These are phyloP conservation scores for Rhipidura dahli DNA, from an alignment of 2,113 vertebrate genomes.

Conservation along the genomic window DNA sequence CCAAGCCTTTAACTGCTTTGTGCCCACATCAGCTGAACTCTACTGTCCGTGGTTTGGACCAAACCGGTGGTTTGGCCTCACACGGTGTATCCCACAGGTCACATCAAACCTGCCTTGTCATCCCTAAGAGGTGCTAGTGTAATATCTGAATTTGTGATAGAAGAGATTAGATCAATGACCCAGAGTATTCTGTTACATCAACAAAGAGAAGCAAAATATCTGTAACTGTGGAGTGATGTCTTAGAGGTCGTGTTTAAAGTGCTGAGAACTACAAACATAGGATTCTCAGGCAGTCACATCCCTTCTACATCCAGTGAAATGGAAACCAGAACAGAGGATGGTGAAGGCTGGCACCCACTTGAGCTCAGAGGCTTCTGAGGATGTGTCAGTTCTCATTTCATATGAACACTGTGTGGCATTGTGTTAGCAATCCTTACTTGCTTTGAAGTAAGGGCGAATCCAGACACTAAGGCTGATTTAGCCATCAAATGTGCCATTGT, in stretches of 20 bases:
- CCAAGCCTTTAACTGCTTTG: neutral
- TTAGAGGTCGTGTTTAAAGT: neutral
- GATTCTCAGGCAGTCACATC: neutral
- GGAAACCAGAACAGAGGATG: neutral
- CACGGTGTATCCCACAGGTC: neutral
- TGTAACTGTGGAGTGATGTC: neutral
- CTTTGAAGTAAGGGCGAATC: neutral
- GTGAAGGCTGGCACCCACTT: neutral
- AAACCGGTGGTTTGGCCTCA: neutral
- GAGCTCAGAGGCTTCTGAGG: fast-evolving
- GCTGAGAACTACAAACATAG: neutral
- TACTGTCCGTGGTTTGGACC: neutral
- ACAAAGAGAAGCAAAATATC: neutral
- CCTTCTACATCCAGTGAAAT: neutral
- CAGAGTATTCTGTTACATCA: neutral
- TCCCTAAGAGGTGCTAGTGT: neutral
- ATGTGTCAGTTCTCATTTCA: neutral
- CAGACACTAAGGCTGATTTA: neutral
- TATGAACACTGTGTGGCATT: neutral
- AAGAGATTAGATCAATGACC: neutral
- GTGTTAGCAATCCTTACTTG: neutral
- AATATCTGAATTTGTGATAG: neutral
- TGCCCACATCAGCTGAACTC: neutral
- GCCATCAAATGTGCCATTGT: too few relatives aligned
- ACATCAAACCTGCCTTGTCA: neutral